Base-by-base conservation (phyloP, 1,140 invertebrate species). In the Trachelipus rathkii region DNA sequence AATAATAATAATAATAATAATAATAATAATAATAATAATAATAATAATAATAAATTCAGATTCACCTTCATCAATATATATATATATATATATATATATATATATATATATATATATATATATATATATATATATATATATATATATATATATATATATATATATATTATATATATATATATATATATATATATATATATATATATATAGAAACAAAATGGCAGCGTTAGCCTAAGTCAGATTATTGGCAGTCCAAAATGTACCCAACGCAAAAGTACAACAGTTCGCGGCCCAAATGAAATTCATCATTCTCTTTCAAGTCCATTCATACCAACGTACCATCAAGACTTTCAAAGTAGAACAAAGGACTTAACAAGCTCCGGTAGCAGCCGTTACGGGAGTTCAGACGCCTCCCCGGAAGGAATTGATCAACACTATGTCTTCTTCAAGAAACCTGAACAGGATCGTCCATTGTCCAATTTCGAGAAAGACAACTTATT, bases 51-150 rank as follows among this genome's bases (percentile, higher is more conserved):
- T n/a, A n/a, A n/a, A n/a, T n/a, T n/a, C n/a, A n/a, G n/a, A n/a
- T n/a, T n/a, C n/a, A n/a, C n/a, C n/a, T n/a, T n/a, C n/a, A n/a
- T n/a, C n/a, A 8, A 72, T 72, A 72, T 72, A 45, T 72, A 72
- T 72, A 72, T 45, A 72, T 45, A 72, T 72, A 72, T 45, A 72
- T 72, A 70, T 70, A 70, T 70, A 70, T 70, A 70, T 70, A 70
- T 70, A 70, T 70, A 70, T 70, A 70, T 70, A 70, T 70, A 70
- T 70, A 23, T 13, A 13, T 70, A 13, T n/a, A 70, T 23, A 13
- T 23, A 70, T 23, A 13, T 70, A 70, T 23, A 70, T 70, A 70
- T 23, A 70, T 23, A 70, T 70, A 23, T 70, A 70, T 70, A 70
- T 70, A 23, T 70, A 70, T 23, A 70, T 70, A 70, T 70, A 70